Base-by-base conservation (phyloP, 2,888 invertebrate genomes). In the Tanytarsus gracilentus region DNA sequence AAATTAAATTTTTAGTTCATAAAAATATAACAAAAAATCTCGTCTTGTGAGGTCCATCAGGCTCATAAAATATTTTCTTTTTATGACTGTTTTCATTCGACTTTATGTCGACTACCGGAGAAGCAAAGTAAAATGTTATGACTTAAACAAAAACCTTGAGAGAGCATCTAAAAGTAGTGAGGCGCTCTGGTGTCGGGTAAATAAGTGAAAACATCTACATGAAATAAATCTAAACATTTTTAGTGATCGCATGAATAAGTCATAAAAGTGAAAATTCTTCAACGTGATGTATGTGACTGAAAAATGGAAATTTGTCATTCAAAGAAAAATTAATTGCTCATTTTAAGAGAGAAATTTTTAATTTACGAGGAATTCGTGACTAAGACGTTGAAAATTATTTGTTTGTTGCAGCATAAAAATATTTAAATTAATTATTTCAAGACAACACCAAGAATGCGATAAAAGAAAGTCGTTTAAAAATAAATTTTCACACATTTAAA, bases 91-190 rank as follows among this genome's bases (percentile, higher is more conserved):
- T 44, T 21, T 39, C 40, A 48, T 58, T 48, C 48, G 27, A 58
- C 14, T 27, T 39, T 14, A 21, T 40, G 29, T 58, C 48, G 27
- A 56, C 16, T 56, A 21, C 40, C 39, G 39, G 26, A 39, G 55
- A 27, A n/a, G 18, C 25, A 11, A 53, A 16, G 33, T n/a, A n/a
- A n/a, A n/a, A n/a, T n/a, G n/a, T n/a, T n/a, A n/a, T n/a, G n/a
- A n/a, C 48, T 29, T 58, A 58, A 58, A 58, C 58, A 58, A n/a
- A n/a, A 58, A 48, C 58, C 58, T 58, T 58, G 58, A 48, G 30
- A 49, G 49, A 14, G 49, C 26, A 11, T 49, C 9, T 11, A 14
- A n/a, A 6, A 30, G 7, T 30, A 9, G 9, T 30, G 30, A 30
- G 30, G 30, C 7, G 30, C 30, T 6, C 30, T 30, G 30, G 30